phyloP scores from a whole-genome alignment of 1,140 invertebrate genomes.

The Magallana angulata region DNA sequence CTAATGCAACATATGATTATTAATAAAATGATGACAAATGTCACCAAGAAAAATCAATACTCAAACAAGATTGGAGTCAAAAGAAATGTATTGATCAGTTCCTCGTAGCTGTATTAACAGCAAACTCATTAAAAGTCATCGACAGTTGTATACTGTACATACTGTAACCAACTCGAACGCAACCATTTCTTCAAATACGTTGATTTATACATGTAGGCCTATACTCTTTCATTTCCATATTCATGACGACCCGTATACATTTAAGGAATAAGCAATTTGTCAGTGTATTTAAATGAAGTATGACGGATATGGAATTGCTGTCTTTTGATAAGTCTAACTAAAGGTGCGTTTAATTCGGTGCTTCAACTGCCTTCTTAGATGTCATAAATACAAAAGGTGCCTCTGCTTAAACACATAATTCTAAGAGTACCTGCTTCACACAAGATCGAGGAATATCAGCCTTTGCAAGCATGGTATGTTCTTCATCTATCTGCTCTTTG shows the following conservation, averaged over 20 bases:
- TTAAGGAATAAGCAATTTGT: constrained; percentile 21
- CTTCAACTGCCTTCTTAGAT: background rate
- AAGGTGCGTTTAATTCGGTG: constrained; percentile 12
- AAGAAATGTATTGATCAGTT: background rate
- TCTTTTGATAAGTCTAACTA: constrained; percentile 2
- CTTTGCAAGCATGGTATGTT: background rate
- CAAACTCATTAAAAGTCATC: constrained; percentile 5
- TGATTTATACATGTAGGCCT: too few relatives aligned
- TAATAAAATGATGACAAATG: constrained; percentile 17
- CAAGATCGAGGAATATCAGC: background rate
- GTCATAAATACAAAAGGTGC: background rate
- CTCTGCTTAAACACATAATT: background rate
- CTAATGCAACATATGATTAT: constrained; percentile 10
- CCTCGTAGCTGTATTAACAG: background rate
- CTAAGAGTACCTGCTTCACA: background rate
- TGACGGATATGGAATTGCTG: constrained; percentile 17
- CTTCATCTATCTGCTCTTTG: too few relatives aligned
- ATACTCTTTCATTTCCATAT: background rate
- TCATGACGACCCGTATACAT: background rate
- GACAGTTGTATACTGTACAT: background rate
- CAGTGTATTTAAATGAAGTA: constrained; percentile 25
- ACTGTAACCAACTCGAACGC: constrained; percentile 2
- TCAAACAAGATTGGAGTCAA: constrained; percentile 22
- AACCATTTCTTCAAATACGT: background rate
- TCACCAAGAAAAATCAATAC: constrained; percentile 21